phyloP scores from a whole-genome alignment of 1,140 invertebrate genomes.

The Bombus pyrosoma region DNA sequence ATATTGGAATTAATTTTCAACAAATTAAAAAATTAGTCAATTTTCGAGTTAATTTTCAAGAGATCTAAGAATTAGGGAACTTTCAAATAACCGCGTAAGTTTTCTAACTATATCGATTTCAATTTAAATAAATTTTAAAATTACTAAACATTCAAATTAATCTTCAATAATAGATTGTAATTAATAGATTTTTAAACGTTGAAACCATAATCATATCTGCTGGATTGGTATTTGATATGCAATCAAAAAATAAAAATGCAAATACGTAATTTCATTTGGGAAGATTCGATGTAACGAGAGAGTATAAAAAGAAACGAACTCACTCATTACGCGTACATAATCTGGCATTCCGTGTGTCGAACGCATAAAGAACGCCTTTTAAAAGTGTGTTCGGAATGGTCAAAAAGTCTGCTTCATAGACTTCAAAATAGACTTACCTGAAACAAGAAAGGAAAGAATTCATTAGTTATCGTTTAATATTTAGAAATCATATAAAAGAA shows the following conservation, averaged over 20 bases:
- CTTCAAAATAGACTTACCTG: conserved; percentile 71
- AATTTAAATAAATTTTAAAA: no score
- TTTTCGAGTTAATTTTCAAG: no score
- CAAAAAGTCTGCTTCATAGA: conserved; percentile 38
- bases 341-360: conserved; percentile 63
- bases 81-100: no score
- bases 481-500: no score
- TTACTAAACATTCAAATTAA: no score
- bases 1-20: no score
- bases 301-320: conserved; percentile 10
- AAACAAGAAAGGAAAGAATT: conserved; percentile 59
- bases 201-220: no score
- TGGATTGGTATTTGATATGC: background rate
- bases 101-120: no score
- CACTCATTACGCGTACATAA: conserved; percentile 62
- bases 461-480: background rate
- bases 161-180: no score
- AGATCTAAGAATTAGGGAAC: no score
- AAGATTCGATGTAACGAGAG: background rate
- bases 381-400: conserved; percentile 37
- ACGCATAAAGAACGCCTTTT: conserved; percentile 58
- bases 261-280: conserved; percentile 7
- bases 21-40: no score
- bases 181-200: no score
- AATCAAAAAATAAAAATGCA: conserved; percentile 34